Conservation (phyloP, 2,888 invertebrate genomes). For the Dryadula phaetusa region DNA sequence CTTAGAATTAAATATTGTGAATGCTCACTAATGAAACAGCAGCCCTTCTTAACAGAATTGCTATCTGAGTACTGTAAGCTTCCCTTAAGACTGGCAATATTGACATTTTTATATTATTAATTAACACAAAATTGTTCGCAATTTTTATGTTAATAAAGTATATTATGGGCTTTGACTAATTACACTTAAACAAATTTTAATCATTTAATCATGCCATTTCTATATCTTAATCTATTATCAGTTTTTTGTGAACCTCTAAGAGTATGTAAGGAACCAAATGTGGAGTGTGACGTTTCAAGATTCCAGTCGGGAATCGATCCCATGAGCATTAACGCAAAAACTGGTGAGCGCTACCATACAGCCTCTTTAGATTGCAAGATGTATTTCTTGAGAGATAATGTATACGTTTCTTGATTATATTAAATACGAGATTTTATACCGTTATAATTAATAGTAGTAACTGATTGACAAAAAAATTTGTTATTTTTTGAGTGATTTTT, state of each 20-base stretch:
- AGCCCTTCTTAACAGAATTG: no score
- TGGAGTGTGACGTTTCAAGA: constrained; percentile 47
- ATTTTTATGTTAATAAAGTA: no score
- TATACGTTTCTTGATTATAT: constrained; percentile 8
- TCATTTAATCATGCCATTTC: constrained; percentile 21
- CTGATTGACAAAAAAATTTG: background rate
- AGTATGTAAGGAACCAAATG: constrained; percentile 43
- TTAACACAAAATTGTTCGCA: no score
- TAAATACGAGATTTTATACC: background rate
- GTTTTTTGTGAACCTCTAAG: constrained; percentile 4
- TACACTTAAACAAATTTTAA: no score
- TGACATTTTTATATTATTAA: no score
- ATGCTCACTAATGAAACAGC: no score
- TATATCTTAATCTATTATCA: background rate
- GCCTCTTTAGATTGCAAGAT: constrained; percentile 16
- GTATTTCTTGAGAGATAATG: constrained; percentile 17
- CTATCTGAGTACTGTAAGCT: no score
- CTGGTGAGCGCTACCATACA: constrained; percentile 21
- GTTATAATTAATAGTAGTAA: constrained; percentile 8
- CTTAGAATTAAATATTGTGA: no score
- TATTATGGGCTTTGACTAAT: no score
- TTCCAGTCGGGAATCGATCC: constrained; percentile 43
- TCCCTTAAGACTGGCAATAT: no score
- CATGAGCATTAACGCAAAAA: constrained; percentile 44
- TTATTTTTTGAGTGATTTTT: background rate